Evolutionary conservation across 2,113 vertebrate species (phyloP), one percentile per base, ranked within the genome.

Genomic region (Aleadryas rufinucha): DNA sequence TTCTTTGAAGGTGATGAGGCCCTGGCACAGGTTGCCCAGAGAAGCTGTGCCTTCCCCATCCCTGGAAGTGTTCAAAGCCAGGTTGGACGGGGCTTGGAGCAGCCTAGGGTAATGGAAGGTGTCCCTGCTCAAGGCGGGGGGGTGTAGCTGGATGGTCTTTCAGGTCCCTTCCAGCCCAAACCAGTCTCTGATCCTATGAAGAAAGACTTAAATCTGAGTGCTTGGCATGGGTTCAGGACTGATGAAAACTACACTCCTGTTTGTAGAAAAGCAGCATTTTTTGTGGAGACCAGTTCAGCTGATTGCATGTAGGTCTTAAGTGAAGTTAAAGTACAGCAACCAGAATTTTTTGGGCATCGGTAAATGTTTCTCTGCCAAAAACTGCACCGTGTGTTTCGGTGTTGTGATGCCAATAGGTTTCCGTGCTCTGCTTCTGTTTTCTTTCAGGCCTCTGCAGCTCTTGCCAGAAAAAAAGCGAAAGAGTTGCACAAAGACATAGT

Each of bases 391-490:
- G 2, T 2, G 1, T 60, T 71, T 79, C 0, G 1, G 3, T 23
- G 19, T 27, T 89, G 13, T 16, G 33, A 15, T 93, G 27, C 28
- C 52, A 30, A 13, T 16, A 74, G 30, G 16, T 53, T 78, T 56
- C 65, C 20, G 2, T 76, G n/a, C 77, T 42, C 30, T 72, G 49
- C 37, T 75, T 87, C 45, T 80, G 23, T n/a, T 86, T 49, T 91
- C 44, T 96, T 96, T 84, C 88, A 99, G 99, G 98, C 96, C 13
- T 98, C 98, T 60, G 99, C 99, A 45, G 98, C 96, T 59, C 98
- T 97, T 79, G 99, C 99, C 13, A 99, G 98, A 91, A 99, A 99
- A 97, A 99, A 98, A 95, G 99, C 98, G 0, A 99, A 99, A 97
- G n/a, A 94, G 9, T 92, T 99, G 22, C 98, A 99, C 33, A 97